Conservation (phyloP, 2,797 vertebrate genomes). For the Kryptopterus vitreolus region DNA sequence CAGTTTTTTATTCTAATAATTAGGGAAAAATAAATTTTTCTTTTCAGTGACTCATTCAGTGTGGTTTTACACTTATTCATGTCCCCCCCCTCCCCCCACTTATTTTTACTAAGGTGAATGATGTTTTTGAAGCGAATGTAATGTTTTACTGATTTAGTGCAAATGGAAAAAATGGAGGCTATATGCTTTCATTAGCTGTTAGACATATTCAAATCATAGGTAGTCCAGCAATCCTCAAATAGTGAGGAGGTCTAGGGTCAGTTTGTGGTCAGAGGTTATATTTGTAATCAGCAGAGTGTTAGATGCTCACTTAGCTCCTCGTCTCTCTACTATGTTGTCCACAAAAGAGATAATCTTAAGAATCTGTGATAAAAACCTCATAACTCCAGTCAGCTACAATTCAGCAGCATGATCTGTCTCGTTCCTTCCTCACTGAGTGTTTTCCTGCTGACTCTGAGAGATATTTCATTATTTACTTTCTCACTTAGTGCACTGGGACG, state of each 20-base stretch:
- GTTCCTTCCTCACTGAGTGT: background rate
- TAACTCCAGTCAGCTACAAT: background rate
- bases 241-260: background rate
- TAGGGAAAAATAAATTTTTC: background rate
- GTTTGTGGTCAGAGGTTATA: background rate
- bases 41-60: background rate
- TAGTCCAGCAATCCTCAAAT: background rate
- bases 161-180: background rate
- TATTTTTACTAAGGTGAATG: background rate
- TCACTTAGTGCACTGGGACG: too few species aligned
- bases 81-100: background rate
- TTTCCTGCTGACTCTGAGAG: slow-evolving; percentile 11
- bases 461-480: slow-evolving; percentile 9
- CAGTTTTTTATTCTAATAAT: background rate
- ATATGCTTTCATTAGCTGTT: background rate
- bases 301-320: background rate
- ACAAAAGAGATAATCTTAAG: background rate
- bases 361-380: background rate
- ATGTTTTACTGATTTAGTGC: background rate
- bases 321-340: background rate
- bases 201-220: background rate
- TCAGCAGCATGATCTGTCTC: background rate
- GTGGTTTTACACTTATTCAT: background rate
- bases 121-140: background rate
- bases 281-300: background rate